These are phyloP conservation scores for Drosophila emarginata DNA, from an alignment of 2,888 invertebrate species.

Conservation along the genomic window DNA sequence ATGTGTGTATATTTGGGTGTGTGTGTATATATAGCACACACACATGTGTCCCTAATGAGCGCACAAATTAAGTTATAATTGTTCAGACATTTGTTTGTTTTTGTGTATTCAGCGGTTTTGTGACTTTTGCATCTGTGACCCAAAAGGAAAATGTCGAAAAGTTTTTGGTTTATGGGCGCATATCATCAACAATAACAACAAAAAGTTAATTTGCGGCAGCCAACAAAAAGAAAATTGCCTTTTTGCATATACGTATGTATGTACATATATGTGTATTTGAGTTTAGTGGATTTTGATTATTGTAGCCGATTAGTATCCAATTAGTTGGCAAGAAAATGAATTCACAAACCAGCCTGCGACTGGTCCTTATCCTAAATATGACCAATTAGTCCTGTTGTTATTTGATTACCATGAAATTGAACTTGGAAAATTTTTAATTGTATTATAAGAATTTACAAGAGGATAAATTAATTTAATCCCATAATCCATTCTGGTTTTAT, in stretches of 20 bases:
- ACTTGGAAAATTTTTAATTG: too few relatives aligned
- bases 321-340: background rate
- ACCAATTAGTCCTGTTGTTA: too few relatives aligned
- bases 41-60: conserved; percentile 76
- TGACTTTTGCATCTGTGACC: conserved; percentile 52
- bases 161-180: conserved; percentile 37
- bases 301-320: background rate
- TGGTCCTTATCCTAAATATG: too few relatives aligned
- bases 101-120: conserved; percentile 39
- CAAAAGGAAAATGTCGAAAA: conserved; percentile 42
- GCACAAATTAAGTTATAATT: conserved; percentile 79
- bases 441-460: too few relatives aligned
- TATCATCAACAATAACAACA: conserved; percentile 18
- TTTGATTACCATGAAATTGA: too few relatives aligned
- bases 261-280: background rate
- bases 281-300: conserved; percentile 4
- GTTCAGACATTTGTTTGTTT: conserved; percentile 64
- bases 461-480: too few relatives aligned
- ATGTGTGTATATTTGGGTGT: background rate
- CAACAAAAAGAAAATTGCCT: conserved; percentile 27
- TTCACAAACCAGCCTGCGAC: too few relatives aligned
- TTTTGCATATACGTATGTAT: background rate
- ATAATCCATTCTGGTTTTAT: too few relatives aligned
- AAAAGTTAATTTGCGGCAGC: conserved; percentile 57
- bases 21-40: conserved; percentile 23